Base-by-base conservation (phyloP, 2,888 invertebrate species). In the Tetrapedia diversipes region DNA sequence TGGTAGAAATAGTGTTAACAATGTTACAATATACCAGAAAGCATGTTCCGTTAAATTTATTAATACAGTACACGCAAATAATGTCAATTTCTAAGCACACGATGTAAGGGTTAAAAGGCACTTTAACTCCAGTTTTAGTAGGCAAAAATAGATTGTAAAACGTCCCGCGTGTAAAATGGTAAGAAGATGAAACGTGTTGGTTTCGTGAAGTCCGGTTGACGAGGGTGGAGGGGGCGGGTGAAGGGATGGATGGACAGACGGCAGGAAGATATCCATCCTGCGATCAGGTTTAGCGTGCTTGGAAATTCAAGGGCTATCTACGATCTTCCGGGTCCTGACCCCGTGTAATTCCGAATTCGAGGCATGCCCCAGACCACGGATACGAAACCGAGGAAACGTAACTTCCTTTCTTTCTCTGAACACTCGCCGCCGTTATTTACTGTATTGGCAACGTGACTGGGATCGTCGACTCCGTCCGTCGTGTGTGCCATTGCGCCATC, bases 291-390 rank as follows among this genome's bases (percentile, higher is more conserved):
- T 37, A 53, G 57, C 53, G 65, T 70, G 69, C 74, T 72, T 65
- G 64, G 45, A 61, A 54, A 74, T 77, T 75, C 69, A 75, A 69
- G 70, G 60, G 70, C 41, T 75, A 83, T 83, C 83, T 77, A 77
- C 73, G 76, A 83, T 83, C 83, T 83, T 77, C 66, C 73, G 77
- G 77, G 73, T 81, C 75, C 57, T 71, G 80, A 78, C 76, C 81
- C 77, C 76, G 71, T 49, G 70, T 83, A 81, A 81, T 81, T 81
- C 51, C 41, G 69, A 81, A 83, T 83, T 83, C 83, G 81, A 71
- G 70, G 43, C 80, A 76, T 69, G 83, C 69, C 27, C n/a, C 72
- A 56, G 67, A 24, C 37, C 61, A 32, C 49, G 54, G 60, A 66
- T 63, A 77, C 66, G 64, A 66, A 43, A 63, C 49, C 29, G 70